Evolutionary conservation across 2,888 invertebrate genomes (phyloP), one percentile per base, ranked within the genome.

Genomic region (Coelopa pilipes): DNA sequence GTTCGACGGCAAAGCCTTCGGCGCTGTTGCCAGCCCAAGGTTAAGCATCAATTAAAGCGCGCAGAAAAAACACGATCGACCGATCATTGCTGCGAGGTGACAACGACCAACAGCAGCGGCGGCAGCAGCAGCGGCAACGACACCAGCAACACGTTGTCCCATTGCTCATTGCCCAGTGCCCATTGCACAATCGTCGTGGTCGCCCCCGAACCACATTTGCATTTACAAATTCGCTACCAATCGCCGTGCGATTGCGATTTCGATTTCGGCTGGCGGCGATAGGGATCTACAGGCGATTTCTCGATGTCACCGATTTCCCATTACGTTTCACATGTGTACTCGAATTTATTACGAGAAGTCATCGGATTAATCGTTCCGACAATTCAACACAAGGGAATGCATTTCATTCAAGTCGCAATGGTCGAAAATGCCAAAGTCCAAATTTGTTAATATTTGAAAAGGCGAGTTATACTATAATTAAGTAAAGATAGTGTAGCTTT

Each of bases 31-130:
- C 12, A 34, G 12, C 70, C 50, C 70, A 63, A 70, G 70, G 70
- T 70, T 70, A 70, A 70, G 17, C 70, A 70, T 70, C 70, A 70
- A 70, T 70, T 70, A 70, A 70, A 63, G 49, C 62, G 49, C 70
- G 34, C 12, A n/a, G 34, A 34, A 34, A 34, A 34, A 69, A 45
- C n/a, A 11, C 34, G 45, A 55, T 24, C 24, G n/a, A 21, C 34
- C 62, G 24, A 62, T 34, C 24, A 62, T 34, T 45, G 62, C 57
- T 21, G 7, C 57, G 13, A 45, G 19, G 11, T 19, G 19, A 19
- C 65, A 66, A 15, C 50, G 49, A 21, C 19, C 3, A 53, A 53
- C 10, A 53, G 53, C 10, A 13, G 4, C 53, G 3, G 10, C 53
- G 10, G 15, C 53, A 53, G 53, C 53, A 53, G 10, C 53, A 53